phyloP scores from a whole-genome alignment of 2,113 vertebrate species.

The Tapirus terrestris region DNA sequence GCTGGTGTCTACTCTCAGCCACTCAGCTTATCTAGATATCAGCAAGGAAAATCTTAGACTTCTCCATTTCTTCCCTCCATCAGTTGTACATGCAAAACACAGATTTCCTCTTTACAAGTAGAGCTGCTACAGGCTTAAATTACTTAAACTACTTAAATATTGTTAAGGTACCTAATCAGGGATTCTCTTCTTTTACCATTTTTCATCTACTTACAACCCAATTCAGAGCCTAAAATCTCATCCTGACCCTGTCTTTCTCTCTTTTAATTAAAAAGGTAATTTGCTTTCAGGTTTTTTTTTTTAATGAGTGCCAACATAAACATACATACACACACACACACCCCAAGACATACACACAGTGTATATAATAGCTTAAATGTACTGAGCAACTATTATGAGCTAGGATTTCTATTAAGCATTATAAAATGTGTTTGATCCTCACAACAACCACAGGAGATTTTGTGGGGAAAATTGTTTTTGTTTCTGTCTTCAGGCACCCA shows the following conservation, averaged over 20 bases:
- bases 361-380: neutral
- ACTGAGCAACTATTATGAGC: neutral
- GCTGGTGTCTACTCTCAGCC: neutral
- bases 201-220: neutral
- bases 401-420: neutral
- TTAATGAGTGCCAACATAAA: neutral
- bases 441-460: neutral
- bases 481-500: neutral
- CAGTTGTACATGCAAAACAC: neutral
- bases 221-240: conserved; percentile 21
- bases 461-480: neutral
- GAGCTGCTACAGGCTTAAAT: neutral
- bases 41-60: neutral
- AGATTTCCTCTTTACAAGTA: neutral
- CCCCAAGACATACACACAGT: neutral
- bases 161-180: neutral
- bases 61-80: neutral
- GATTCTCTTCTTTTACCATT: neutral
- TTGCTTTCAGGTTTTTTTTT: neutral
- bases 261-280: conserved; percentile 4
- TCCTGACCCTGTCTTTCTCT: neutral
- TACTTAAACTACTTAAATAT: neutral
- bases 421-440: neutral
- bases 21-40: neutral
- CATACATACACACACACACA: neutral